phyloP scores from a whole-genome alignment of 2,113 vertebrate genomes.

The Cichladusa arquata region DNA sequence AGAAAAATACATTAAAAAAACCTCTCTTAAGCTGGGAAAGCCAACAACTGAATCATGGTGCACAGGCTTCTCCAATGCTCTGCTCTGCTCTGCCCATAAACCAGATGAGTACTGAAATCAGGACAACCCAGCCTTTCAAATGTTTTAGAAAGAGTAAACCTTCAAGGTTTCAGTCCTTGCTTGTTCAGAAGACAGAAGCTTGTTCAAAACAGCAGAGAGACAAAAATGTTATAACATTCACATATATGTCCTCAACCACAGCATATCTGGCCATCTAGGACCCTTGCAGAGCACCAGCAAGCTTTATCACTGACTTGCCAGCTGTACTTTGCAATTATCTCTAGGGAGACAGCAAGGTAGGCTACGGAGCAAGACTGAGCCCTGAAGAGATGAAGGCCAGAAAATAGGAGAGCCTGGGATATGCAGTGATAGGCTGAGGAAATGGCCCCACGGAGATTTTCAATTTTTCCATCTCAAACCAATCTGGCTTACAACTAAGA shows the following conservation, averaged over 20 bases:
- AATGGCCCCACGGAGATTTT: fast-evolving
- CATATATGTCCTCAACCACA: conserved; percentile 1
- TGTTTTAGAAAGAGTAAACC: conserved; percentile 1
- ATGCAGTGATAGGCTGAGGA: not conserved
- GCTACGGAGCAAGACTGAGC: not conserved
- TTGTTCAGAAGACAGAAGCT: conserved; percentile 53
- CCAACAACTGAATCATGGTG: not conserved
- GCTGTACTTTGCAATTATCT: not conserved
- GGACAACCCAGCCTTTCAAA: not conserved
- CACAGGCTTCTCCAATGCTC: not conserved
- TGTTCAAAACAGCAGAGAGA: conserved; percentile 12
- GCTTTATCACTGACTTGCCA: not conserved
- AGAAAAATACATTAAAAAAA: not conserved
- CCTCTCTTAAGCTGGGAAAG: not conserved
- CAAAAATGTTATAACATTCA: conserved; percentile 30
- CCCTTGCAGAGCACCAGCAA: not conserved
- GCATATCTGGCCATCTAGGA: not conserved
- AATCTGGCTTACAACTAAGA: not conserved
- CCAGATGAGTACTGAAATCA: not conserved
- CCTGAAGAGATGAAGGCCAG: not conserved
- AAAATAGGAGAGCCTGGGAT: not conserved
- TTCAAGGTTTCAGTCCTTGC: conserved; percentile 14
- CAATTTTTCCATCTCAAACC: not conserved
- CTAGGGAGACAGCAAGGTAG: not conserved
- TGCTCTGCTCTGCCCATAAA: not conserved